Evolutionary conservation across 1,140 invertebrate genomes (phyloP), one percentile per base, ranked within the genome.

Genomic region (Drosophila littoralis): DNA sequence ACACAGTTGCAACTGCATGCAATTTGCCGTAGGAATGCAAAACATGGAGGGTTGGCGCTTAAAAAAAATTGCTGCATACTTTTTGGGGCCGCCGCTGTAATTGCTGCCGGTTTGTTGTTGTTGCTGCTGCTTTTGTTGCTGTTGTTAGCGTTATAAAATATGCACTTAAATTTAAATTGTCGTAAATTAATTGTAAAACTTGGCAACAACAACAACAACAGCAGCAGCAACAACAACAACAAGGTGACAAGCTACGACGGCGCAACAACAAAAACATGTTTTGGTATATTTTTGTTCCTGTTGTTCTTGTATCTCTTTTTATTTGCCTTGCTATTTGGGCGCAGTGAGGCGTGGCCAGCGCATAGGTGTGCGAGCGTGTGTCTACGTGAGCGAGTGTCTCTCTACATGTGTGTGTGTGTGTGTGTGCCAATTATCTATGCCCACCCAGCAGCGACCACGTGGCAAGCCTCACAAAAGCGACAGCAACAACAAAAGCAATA

Each of bases 131-230:
- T 35, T 12, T 50, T 69, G 38, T 35, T 35, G 15, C 13, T 52
- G 70, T 60, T 68, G 40, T 54, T 69, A 32, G 43, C 45, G 51
- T 75, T 71, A 70, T 70, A 75, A 75, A 75, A 75, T 75, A 70
- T 65, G 57, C 80, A 84, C 73, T 81, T 74, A 81, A 85, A 71
- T 77, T 70, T 63, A 78, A 85, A 85, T 85, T 78, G 84, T 85
- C 70, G 66, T 81, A 78, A 78, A 85, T 86, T 85, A 85, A 85
- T 84, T 84, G 77, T 65, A 54, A 64, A 85, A 70, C 57, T 54
- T 9, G 13, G 4, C 72, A 51, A 10, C 59, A 70, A 57, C 64
- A 54, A 73, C 55, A 59, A 46, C 46, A 33, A 51, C 12, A 48
- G 38, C 17, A 65, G n/a, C n/a, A n/a, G n/a, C n/a, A n/a, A 46